These are phyloP conservation scores for Nasonia longicornis DNA, from an alignment of 1,140 invertebrate species.

Conservation along the genomic window DNA sequence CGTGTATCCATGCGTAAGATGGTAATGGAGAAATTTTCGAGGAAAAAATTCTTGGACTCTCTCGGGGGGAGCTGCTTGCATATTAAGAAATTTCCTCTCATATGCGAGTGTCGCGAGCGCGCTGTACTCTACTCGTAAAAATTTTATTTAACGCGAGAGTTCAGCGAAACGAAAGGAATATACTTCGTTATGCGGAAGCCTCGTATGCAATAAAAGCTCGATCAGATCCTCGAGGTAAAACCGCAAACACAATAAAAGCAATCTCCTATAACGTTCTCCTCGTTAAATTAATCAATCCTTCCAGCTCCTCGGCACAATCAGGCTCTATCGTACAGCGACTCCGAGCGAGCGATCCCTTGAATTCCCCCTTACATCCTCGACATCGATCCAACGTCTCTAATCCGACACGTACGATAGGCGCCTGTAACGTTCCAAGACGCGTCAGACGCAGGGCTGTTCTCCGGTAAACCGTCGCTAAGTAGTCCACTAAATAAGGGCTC, in stretches of 20 bases:
- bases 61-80: background rate
- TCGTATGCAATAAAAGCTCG: background rate
- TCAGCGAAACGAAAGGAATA: background rate
- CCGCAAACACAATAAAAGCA: background rate
- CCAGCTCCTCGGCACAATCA: background rate
- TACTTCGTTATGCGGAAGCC: background rate
- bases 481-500: constrained; percentile 29
- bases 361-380: background rate
- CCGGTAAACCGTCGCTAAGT: constrained; percentile 7
- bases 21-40: constrained; percentile 34
- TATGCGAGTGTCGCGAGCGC: background rate
- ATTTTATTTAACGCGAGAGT: background rate
- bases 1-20: constrained; percentile 27
- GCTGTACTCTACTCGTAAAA: background rate
- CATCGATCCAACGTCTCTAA: background rate
- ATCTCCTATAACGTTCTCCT: background rate
- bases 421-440: background rate
- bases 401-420: constrained; percentile 4
- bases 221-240: background rate
- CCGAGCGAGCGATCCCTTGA: background rate
- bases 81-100: constrained; percentile 31
- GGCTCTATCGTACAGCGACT: background rate
- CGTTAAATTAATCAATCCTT: background rate
- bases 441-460: background rate
- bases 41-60: constrained; percentile 26